Evolutionary conservation across 2,888 invertebrate genomes (phyloP), one percentile per base, ranked within the genome.

Genomic region (Drosophila aldrichi): DNA sequence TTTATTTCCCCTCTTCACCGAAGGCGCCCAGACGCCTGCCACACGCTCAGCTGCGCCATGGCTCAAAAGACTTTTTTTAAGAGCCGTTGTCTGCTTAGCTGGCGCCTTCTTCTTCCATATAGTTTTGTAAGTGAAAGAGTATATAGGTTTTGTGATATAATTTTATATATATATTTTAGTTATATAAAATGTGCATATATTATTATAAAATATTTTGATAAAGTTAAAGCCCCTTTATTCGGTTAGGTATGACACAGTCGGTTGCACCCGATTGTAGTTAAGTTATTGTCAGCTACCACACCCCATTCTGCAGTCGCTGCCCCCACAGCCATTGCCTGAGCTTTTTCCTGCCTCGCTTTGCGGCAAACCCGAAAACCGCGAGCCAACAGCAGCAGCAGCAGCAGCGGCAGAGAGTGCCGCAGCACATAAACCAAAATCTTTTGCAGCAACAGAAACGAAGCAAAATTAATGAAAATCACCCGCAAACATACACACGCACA

Each of bases 401-500:
- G 20, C 20, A 49, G 32, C 46, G 48, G 62, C 52, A 43, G 29
- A 49, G 62, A 65, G 49, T 69, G 62, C 58, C 62, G 52, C 65
- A 62, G 76, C 52, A 70, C 82, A 79, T 79, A 84, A 87, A 84
- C 88, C 79, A 74, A 85, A 83, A 82, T 85, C 80, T 82, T 85
- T 48, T 60, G 63, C 82, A 74, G 74, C 70, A 69, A 55, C 69
- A 74, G 81, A 77, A 76, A 70, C 83, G 76, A 74, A 88, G 70
- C 70, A 88, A 83, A 87, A 86, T 86, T 79, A 84, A 88, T 88
- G 84, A 81, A 88, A 86, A 83, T 76, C 89, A 74, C 67, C 75
- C 60, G 69, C 67, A 69, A 63, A 71, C 48, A 61, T 46, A 63
- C 20, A 62, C 36, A 48, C 29, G 48, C 10, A 46, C 40, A 51